Conservation (phyloP, 2,797 vertebrate species). For the Amazonetta brasiliensis region DNA sequence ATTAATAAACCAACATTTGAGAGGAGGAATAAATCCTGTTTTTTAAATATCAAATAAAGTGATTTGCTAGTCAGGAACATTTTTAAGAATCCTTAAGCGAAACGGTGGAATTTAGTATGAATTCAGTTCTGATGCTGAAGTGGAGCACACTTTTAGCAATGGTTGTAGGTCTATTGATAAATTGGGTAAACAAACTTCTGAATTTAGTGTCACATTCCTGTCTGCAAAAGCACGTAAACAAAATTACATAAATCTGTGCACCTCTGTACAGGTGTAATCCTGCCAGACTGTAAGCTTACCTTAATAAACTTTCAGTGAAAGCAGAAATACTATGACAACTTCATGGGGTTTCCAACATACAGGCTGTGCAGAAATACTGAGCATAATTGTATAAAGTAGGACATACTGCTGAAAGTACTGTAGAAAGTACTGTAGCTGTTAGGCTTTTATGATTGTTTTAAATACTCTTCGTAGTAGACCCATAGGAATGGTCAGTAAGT, state of each 20-base stretch:
- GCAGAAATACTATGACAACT: constrained; percentile 81
- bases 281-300: constrained; percentile 77
- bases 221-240: constrained; percentile 77
- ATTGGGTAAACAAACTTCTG: constrained; percentile 54
- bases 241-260: constrained; percentile 71
- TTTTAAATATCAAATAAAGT: not conserved
- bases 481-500: constrained; percentile 69
- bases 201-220: constrained; percentile 73
- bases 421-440: constrained; percentile 69
- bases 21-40: constrained; percentile 40
- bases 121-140: constrained; percentile 43
- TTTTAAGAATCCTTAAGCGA: constrained; percentile 47
- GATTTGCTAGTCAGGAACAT: constrained; percentile 28
- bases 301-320: constrained; percentile 89
- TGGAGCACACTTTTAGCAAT: constrained; percentile 51
- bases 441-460: constrained; percentile 72
- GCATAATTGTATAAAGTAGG: constrained; percentile 68
- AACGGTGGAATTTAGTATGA: constrained; percentile 13
- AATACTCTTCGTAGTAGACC: constrained; percentile 67
- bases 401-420: constrained; percentile 54
- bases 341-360: constrained; percentile 78
- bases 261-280: constrained; percentile 77
- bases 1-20: constrained; percentile 46
- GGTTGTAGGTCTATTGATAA: constrained; percentile 44
- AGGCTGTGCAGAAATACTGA: constrained; percentile 72